Conservation (phyloP, 2,113 vertebrate species). For the Neolamprologus tretocephalus region DNA sequence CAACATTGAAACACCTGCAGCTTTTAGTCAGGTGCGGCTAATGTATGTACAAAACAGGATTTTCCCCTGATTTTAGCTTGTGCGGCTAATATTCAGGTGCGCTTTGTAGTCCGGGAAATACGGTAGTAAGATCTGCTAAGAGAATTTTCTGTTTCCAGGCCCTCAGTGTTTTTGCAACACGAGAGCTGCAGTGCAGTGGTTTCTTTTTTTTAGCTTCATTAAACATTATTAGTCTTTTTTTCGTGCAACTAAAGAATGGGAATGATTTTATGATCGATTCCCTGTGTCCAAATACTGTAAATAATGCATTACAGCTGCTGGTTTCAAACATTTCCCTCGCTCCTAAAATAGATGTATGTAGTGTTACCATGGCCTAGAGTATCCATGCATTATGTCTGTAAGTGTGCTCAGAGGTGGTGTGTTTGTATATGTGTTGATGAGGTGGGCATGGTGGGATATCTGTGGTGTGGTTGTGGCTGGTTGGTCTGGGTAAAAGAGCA, state of each 20-base stretch:
- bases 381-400: neutral
- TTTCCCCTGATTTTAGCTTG: too few relatives aligned
- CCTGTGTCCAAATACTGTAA: neutral
- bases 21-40: too few relatives aligned
- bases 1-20: too few relatives aligned
- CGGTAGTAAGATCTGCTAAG: neutral
- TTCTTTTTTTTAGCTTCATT: neutral
- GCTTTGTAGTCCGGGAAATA: too few relatives aligned
- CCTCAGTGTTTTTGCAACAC: neutral
- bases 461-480: neutral
- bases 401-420: neutral
- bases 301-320: neutral
- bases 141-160: neutral
- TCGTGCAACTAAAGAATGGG: rapidly evolving
- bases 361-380: neutral
- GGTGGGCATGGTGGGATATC: neutral
- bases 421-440: neutral
- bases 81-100: too few relatives aligned
- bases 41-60: too few relatives aligned
- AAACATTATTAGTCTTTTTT: neutral
- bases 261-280: rapidly evolving
- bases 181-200: neutral
- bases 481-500: neutral
- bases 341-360: neutral
- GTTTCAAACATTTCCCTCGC: neutral